Evolutionary conservation across 2,113 vertebrate genomes (phyloP).

Genomic region (Excalfactoria chinensis): DNA sequence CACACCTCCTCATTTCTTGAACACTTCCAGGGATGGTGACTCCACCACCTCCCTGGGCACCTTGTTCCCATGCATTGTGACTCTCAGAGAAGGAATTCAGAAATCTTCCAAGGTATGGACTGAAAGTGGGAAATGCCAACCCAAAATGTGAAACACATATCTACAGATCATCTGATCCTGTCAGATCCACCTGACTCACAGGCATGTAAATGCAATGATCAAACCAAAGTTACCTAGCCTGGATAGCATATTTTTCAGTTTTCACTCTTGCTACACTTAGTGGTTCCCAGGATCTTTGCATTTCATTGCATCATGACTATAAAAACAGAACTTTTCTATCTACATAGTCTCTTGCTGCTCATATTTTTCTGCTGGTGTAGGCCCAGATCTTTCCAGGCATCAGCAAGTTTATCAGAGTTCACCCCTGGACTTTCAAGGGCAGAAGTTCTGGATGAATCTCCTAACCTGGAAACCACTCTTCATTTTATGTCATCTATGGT

Average conservation of each 20-base stretch:
- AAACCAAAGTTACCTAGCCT: neutral
- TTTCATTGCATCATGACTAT: neutral
- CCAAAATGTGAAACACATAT: neutral
- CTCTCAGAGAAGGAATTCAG: no score
- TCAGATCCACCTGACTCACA: neutral
- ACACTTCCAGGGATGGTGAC: no score
- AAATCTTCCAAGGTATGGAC: neutral
- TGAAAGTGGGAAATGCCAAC: neutral
- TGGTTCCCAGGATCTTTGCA: neutral
- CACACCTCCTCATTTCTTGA: no score
- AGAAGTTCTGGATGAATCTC: neutral
- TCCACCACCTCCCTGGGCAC: no score
- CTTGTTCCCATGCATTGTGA: no score
- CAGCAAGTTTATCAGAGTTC: neutral
- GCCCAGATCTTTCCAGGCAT: neutral
- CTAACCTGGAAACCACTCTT: neutral
- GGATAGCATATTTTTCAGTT: neutral
- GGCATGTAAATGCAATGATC: neutral
- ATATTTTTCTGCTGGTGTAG: neutral
- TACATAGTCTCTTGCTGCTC: neutral
- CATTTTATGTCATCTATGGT: accelerated
- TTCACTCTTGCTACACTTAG: neutral
- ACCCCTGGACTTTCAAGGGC: neutral
- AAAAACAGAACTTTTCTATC: neutral
- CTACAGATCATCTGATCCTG: neutral